Percentiles rank a stretch among this genome's conserved stretches.
Evolutionary conservation across 2,888 invertebrate genomes (phyloP).

Genomic region (Amblyjoppa fuscipennis): DNA sequence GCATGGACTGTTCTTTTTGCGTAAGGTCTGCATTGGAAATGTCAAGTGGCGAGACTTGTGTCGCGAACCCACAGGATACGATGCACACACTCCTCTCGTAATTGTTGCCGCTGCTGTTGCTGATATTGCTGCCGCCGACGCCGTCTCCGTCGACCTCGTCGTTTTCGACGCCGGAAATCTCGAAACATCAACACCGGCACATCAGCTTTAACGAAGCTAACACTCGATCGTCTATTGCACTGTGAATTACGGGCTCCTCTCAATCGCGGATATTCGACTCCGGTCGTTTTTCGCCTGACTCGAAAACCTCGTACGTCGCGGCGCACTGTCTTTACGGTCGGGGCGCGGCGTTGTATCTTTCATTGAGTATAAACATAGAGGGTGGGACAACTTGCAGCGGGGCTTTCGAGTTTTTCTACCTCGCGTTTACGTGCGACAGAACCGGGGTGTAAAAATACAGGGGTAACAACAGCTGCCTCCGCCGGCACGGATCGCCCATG

Average conservation of each 20-base stretch:
- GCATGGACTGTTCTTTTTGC: constrained; percentile 97
- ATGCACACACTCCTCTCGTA: constrained; percentile 25
- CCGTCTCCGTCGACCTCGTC: constrained; percentile 44
- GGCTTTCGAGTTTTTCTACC: constrained; percentile 60
- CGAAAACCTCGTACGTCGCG: neutral
- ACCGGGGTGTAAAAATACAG: constrained; percentile 78
- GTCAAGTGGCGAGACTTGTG: constrained; percentile 57
- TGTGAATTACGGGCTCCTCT: constrained; percentile 40
- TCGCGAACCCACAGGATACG: constrained; percentile 37
- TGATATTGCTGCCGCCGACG: constrained; percentile 33
- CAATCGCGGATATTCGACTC: constrained; percentile 30
- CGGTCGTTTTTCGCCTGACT: neutral
- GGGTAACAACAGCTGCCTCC: constrained; percentile 82
- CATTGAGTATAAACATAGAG: neutral
- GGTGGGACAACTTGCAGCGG: neutral
- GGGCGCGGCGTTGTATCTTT: neutral
- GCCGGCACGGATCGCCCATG: constrained; percentile 82
- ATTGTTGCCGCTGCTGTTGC: constrained; percentile 24
- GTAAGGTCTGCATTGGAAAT: constrained; percentile 93
- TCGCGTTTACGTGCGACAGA: constrained; percentile 69
- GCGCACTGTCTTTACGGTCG: neutral
- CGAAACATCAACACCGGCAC: constrained; percentile 67
- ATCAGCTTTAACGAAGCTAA: constrained; percentile 53
- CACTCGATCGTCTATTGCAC: constrained; percentile 56
- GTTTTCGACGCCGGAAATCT: constrained; percentile 48